phyloP scores from a whole-genome alignment of 2,888 invertebrate species.

The Acrobasis repandana region DNA sequence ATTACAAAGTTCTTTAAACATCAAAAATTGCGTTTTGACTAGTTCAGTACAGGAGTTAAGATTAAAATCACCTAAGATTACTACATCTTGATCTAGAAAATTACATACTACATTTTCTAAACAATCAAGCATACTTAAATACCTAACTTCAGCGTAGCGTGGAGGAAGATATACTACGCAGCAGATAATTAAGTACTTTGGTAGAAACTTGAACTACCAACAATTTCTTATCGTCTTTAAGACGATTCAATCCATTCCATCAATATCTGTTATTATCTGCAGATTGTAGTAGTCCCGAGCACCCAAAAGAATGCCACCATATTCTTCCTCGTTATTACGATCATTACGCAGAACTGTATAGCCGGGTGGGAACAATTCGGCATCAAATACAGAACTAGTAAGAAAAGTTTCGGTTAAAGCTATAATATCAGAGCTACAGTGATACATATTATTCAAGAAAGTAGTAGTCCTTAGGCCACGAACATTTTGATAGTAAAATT shows the following conservation, averaged over 20 bases:
- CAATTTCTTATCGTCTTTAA: neutral
- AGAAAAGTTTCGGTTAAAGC: slow-evolving; percentile 23
- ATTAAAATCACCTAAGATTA: too few species aligned
- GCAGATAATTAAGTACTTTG: neutral
- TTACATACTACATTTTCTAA: neutral
- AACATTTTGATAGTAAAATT: slow-evolving; percentile 24
- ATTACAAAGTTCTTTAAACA: too few species aligned
- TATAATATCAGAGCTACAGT: slow-evolving; percentile 1
- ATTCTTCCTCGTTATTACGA: neutral
- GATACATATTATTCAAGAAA: slow-evolving; percentile 13
- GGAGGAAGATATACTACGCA: slow-evolving; percentile 1
- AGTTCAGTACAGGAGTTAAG: too few species aligned
- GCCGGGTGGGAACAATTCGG: slow-evolving; percentile 13
- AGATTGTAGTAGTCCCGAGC: neutral
- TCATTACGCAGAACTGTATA: slow-evolving; percentile 8
- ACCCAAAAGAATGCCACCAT: neutral
- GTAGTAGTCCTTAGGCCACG: slow-evolving; percentile 23
- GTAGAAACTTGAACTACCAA: neutral
- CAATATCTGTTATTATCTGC: neutral
- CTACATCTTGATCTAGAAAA: neutral
- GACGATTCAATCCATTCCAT: too few species aligned
- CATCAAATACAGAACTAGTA: slow-evolving; percentile 7
- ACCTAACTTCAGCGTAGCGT: neutral
- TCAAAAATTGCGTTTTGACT: too few species aligned
- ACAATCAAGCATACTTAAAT: neutral